Conservation (phyloP, 2,113 vertebrate species). For the Ardeotis arabs region DNA sequence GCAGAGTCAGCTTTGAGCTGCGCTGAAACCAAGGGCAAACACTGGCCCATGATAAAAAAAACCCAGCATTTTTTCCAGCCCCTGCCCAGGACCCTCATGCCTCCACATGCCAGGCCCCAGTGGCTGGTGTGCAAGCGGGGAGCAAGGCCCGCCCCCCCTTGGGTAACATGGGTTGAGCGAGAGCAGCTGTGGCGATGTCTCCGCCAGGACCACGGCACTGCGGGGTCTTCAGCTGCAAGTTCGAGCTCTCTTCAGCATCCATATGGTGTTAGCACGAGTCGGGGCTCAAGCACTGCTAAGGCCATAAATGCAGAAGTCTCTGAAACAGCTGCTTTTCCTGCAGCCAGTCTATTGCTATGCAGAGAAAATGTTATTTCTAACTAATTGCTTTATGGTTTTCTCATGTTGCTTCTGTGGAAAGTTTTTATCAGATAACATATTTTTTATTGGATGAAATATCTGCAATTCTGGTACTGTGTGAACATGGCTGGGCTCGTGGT, state of each 20-base stretch:
- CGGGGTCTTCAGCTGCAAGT: not conserved
- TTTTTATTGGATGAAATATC: not conserved
- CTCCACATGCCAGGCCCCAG: fast-evolving
- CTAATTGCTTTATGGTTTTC: not conserved
- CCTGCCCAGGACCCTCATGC: not conserved
- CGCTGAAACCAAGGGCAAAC: not conserved
- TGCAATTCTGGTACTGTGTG: not conserved
- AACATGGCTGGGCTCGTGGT: not conserved
- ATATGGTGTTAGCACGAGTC: fast-evolving
- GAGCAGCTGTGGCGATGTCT: not conserved
- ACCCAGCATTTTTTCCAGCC: fast-evolving
- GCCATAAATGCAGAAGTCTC: not conserved
- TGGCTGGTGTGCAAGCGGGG: not conserved
- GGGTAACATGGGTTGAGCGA: fast-evolving
- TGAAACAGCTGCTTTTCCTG: not conserved
- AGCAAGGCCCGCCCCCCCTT: not conserved
- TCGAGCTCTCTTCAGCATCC: not conserved
- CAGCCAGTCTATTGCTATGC: not conserved
- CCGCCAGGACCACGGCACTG: fast-evolving
- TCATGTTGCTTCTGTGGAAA: not conserved
- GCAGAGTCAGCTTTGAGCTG: not conserved
- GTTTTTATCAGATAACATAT: not conserved
- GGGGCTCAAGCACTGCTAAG: not conserved
- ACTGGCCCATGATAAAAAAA: not conserved
- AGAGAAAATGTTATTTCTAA: not conserved